phyloP scores from a whole-genome alignment of 2,888 invertebrate species.

The Euplagia quadripunctaria region DNA sequence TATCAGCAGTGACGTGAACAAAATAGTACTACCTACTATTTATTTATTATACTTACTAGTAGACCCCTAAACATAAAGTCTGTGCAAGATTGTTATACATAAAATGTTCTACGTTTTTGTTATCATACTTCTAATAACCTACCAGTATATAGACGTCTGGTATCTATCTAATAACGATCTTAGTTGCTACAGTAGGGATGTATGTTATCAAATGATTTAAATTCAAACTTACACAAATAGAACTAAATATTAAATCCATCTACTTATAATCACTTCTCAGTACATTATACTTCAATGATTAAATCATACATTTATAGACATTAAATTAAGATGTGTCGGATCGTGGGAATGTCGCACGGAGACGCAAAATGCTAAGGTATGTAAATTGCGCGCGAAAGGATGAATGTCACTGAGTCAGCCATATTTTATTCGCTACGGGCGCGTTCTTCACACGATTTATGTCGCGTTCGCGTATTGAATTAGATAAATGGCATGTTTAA shows the following conservation, averaged over 20 bases:
- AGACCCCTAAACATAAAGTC: too few relatives aligned
- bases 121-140: too few relatives aligned
- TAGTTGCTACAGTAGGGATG: too few relatives aligned
- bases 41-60: too few relatives aligned
- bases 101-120: too few relatives aligned
- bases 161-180: too few relatives aligned
- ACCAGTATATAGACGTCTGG: too few relatives aligned
- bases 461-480: slow-evolving; percentile 58
- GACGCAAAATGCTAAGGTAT: slow-evolving; percentile 59
- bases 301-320: slow-evolving; percentile 12
- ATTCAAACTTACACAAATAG: background rate
- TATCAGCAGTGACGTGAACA: too few relatives aligned
- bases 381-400: slow-evolving; percentile 71
- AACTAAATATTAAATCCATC: background rate
- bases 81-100: too few relatives aligned
- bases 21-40: too few relatives aligned
- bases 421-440: slow-evolving; percentile 60
- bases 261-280: background rate
- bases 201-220: background rate
- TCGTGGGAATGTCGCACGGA: slow-evolving; percentile 63
- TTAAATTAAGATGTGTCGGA: slow-evolving; percentile 54
- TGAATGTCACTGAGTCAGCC: slow-evolving; percentile 62
- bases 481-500: slow-evolving; percentile 61
- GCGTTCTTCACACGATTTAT: slow-evolving; percentile 57
- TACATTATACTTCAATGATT: background rate